Conservation (phyloP, 2,888 invertebrate genomes). For the Drosophila falleni region DNA sequence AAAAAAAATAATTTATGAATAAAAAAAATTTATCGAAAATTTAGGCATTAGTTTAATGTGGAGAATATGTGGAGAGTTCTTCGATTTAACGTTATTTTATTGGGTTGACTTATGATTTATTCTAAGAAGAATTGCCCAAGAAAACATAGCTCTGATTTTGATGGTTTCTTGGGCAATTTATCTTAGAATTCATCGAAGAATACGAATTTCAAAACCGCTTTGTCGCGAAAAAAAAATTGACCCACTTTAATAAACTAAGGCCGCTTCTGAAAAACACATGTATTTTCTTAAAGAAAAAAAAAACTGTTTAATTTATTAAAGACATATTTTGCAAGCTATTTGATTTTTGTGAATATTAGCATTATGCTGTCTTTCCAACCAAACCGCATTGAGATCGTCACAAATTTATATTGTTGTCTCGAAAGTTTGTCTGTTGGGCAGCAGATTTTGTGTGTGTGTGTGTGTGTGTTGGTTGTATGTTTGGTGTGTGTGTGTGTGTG, state of each 20-base stretch:
- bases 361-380: neutral
- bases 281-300: neutral
- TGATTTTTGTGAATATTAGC: neutral
- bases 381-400: neutral
- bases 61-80: neutral
- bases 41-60: neutral
- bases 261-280: too few relatives aligned
- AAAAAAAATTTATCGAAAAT: neutral
- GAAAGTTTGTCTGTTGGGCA: neutral
- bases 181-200: too few relatives aligned
- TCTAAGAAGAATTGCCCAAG: too few relatives aligned
- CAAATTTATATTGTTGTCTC: neutral
- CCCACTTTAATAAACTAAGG: too few relatives aligned
- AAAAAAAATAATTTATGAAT: slow-evolving; percentile 1
- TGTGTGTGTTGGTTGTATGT: slow-evolving; percentile 3
- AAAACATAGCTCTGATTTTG: too few relatives aligned
- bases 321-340: neutral
- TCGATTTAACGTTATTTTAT: neutral
- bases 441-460: slow-evolving; percentile 9
- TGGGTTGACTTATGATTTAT: too few relatives aligned
- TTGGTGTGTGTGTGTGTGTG: slow-evolving; percentile 24
- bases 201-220: too few relatives aligned
- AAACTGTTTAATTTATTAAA: neutral
- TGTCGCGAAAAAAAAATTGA: too few relatives aligned
- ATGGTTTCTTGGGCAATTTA: too few relatives aligned